Evolutionary conservation across 2,113 vertebrate species (phyloP).

Genomic region (Phoxinus phoxinus): DNA sequence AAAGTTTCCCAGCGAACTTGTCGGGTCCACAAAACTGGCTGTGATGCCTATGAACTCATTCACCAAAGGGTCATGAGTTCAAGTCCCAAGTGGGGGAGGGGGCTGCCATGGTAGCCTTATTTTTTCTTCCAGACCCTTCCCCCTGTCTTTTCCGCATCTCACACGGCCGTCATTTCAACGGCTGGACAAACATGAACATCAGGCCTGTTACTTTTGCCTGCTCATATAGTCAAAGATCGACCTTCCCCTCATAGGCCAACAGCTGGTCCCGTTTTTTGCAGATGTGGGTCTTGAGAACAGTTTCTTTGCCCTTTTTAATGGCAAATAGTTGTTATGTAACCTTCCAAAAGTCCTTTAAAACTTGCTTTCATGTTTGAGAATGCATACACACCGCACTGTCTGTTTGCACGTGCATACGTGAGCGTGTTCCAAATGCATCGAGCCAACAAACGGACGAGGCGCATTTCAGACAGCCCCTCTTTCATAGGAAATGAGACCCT

Average conservation of each 20-base stretch:
- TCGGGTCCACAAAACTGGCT: slow-evolving; percentile 57
- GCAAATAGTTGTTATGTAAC: background rate
- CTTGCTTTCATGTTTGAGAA: background rate
- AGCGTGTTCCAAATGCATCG: background rate
- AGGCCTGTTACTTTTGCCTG: slow-evolving; percentile 49
- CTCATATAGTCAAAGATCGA: slow-evolving; percentile 37
- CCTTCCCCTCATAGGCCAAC: background rate
- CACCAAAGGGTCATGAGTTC: slow-evolving; percentile 76
- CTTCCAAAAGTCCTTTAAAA: background rate
- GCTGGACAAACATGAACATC: slow-evolving; percentile 35
- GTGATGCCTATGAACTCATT: slow-evolving; percentile 74
- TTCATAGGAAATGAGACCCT: slow-evolving; percentile 79
- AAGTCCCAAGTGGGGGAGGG: slow-evolving; percentile 74
- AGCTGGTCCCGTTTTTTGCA: background rate
- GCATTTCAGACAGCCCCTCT: slow-evolving; percentile 63
- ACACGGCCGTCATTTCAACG: slow-evolving; percentile 46
- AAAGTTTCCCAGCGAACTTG: slow-evolving; percentile 26
- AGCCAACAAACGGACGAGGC: slow-evolving; percentile 47
- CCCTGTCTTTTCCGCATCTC: slow-evolving; percentile 58
- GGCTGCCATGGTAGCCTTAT: slow-evolving; percentile 50
- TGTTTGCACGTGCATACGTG: slow-evolving; percentile 18
- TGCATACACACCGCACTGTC: background rate
- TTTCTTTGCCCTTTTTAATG: background rate
- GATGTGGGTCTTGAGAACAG: background rate
- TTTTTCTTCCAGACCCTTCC: slow-evolving; percentile 50